Evolutionary conservation across 2,797 vertebrate genomes (phyloP), one percentile per base, ranked within the genome.

Genomic region (Valencia hispanica): DNA sequence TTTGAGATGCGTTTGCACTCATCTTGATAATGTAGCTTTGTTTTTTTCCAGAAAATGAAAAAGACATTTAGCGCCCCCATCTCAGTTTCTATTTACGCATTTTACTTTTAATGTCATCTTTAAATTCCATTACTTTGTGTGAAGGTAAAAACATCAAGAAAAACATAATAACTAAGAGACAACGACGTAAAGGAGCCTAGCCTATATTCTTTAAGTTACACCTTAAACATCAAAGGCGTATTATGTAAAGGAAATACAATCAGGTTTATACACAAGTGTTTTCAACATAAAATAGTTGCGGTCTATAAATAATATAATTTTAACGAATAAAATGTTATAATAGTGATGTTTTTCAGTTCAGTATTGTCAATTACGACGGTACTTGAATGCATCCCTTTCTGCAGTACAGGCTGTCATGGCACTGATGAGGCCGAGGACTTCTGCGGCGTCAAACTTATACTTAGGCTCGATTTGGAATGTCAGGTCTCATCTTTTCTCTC

Each of bases 361-460:
- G 43, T 11, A 0, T 0, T 5, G 1, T 51, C 32, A 68, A 79
- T 79, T 86, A 61, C 89, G 34, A 85, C 76, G 11, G 57, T 6
- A 1, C 84, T 0, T 85, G 83, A 92, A 93, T 0, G 88, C 83
- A 72, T 0, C 92, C 51, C 20, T 0, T 0, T 0, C 69, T 70
- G 50, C 77, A 75, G 47, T 4, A 0, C 47, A 74, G 45, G 70
- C 74, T 84, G 76, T 91, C 88, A 95, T 94, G 93, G 94, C 94
- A 93, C 87, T 85, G 88, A 78, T 1, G 81, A 88, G 89, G 91
- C 86, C 88, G 59, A 43, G 27, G 5, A 72, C 4, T 65, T 66
- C 73, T 14, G 75, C 68, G 22, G 72, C 68, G 18, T 68, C 48
- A 89, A 94, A 89, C 91, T 94, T 93, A 74, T 1, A 82, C 65